Evolutionary conservation across 2,888 invertebrate species (phyloP).

Genomic region (Tribolium freemani): DNA sequence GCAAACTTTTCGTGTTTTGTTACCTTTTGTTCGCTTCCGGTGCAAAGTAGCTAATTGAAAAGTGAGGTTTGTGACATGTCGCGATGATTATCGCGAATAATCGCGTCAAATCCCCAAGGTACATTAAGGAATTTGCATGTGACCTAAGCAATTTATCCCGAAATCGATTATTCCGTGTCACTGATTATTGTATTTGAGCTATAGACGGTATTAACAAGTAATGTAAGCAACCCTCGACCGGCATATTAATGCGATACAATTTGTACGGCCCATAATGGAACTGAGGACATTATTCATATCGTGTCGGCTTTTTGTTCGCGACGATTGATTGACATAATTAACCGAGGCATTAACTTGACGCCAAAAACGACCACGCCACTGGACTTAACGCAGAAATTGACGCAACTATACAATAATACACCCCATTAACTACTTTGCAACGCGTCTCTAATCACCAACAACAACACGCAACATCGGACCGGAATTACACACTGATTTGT

Average conservation of each 20-base stretch:
- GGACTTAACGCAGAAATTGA: background rate
- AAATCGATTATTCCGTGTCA: constrained; percentile 40
- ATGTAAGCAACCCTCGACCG: constrained; percentile 35
- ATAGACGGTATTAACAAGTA: constrained; percentile 40
- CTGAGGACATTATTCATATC: constrained; percentile 25
- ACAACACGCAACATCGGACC: background rate
- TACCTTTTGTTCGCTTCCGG: background rate
- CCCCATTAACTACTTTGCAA: background rate
- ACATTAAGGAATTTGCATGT: constrained; percentile 45
- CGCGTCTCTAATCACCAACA: background rate
- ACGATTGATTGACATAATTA: constrained; percentile 17
- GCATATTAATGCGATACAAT: constrained; percentile 40
- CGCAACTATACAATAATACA: background rate
- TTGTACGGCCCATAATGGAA: constrained; percentile 31
- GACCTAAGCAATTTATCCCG: constrained; percentile 42
- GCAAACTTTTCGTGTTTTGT: constrained; percentile 18
- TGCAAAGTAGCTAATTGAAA: constrained; percentile 17
- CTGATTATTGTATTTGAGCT: constrained; percentile 42
- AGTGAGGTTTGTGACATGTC: constrained; percentile 22
- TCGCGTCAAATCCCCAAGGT: background rate
- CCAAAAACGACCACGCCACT: background rate
- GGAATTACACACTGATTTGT: background rate
- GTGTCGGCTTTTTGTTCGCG: constrained; percentile 15
- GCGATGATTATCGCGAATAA: constrained; percentile 20
- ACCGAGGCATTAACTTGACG: constrained; percentile 6